These are phyloP conservation scores for Neopipo cinnamomea DNA, from an alignment of 2,113 vertebrate species.

Conservation along the genomic window DNA sequence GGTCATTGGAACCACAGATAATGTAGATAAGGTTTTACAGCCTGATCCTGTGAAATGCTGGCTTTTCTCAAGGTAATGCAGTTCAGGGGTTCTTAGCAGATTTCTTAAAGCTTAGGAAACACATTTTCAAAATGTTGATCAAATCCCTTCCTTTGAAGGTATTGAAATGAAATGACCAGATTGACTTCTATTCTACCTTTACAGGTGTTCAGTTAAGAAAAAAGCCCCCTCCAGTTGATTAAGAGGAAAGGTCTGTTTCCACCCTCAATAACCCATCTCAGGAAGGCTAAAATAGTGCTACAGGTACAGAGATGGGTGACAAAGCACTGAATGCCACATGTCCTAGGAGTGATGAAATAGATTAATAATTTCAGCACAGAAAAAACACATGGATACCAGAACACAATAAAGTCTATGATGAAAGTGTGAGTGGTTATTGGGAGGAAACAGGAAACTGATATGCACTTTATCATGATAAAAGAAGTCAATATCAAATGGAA, in stretches of 20 bases:
- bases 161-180: background rate
- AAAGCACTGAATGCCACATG: background rate
- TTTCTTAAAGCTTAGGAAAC: constrained; percentile 14
- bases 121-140: background rate
- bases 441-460: background rate
- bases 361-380: background rate
- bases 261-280: background rate
- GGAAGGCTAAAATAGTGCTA: background rate
- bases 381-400: background rate
- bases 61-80: constrained; percentile 12
- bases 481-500: background rate
- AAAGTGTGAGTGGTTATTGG: background rate
- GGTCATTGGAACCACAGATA: background rate
- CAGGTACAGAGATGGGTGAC: background rate
- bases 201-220: background rate
- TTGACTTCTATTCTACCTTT: background rate
- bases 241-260: background rate
- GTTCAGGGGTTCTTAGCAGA: background rate
- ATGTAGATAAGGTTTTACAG: background rate
- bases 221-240: background rate
- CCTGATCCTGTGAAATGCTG: background rate
- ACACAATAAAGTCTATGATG: background rate
- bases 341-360: background rate
- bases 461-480: background rate
- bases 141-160: background rate